Conservation (phyloP, 2,113 vertebrate species). For the Strix uralensis region DNA sequence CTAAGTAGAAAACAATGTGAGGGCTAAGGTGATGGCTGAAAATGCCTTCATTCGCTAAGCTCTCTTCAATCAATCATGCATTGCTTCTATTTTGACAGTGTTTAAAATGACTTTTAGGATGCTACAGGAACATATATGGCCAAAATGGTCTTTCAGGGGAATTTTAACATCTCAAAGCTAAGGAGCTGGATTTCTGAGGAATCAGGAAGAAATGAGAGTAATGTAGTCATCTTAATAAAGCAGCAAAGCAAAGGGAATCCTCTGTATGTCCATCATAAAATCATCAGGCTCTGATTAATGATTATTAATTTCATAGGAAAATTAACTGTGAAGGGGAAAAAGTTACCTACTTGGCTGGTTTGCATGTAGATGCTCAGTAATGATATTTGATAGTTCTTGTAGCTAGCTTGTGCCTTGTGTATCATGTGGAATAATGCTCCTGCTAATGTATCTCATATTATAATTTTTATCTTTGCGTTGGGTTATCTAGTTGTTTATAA, state of each 20-base stretch:
- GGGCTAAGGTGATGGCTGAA: not conserved
- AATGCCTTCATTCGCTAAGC: not conserved
- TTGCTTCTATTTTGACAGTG: not conserved
- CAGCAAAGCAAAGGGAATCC: not conserved
- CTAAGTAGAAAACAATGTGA: constrained; percentile 3
- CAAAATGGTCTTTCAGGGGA: not conserved
- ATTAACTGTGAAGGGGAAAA: not conserved
- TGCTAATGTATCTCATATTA: not conserved
- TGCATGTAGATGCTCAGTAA: not conserved
- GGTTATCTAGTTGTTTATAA: not conserved
- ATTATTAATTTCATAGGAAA: not conserved
- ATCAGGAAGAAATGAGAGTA: not conserved
- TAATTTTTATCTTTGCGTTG: not conserved
- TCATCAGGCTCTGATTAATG: not conserved
- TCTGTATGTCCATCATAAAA: not conserved
- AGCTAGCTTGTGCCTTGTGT: not conserved
- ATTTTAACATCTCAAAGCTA: not conserved
- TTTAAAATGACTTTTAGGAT: not conserved
- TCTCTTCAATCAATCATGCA: not conserved
- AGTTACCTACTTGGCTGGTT: not conserved
- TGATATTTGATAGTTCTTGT: not conserved
- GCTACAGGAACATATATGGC: not conserved
- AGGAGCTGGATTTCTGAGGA: not conserved
- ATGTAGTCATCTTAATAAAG: not conserved
- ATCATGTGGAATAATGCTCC: not conserved